These are phyloP conservation scores for Nylanderia fulva DNA, from an alignment of 1,140 invertebrate genomes.

Conservation along the genomic window DNA sequence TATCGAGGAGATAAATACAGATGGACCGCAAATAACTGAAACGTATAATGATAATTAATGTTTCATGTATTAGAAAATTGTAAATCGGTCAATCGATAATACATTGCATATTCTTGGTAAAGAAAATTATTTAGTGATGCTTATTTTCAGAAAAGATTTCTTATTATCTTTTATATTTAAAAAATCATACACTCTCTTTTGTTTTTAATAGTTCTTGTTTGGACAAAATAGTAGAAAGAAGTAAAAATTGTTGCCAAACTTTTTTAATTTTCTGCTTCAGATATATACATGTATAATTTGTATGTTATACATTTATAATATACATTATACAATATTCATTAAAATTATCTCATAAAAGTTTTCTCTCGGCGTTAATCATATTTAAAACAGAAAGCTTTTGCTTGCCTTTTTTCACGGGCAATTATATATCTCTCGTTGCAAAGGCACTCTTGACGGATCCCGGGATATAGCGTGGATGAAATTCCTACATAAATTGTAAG, in stretches of 20 bases:
- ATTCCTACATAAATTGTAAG: slow-evolving; percentile 67
- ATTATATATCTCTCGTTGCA: slow-evolving; percentile 42
- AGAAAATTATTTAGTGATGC: neutral
- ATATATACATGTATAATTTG: no score
- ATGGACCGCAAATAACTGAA: neutral
- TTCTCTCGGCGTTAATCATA: slow-evolving; percentile 4
- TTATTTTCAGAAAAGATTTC: neutral
- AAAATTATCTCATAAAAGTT: neutral
- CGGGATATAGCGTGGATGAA: slow-evolving; percentile 50
- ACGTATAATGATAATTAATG: slow-evolving; percentile 2
- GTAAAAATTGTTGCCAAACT: neutral
- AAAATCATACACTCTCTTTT: neutral
- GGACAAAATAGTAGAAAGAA: no score
- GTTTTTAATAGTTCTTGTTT: no score
- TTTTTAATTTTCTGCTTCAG: neutral
- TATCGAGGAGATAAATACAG: slow-evolving; percentile 1
- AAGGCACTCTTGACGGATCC: slow-evolving; percentile 6
- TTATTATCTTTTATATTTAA: neutral
- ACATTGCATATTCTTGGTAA: neutral
- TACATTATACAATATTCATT: slow-evolving; percentile 6
- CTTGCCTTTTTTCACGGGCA: neutral
- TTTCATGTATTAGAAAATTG: neutral
- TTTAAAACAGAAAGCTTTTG: slow-evolving; percentile 10
- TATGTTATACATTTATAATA: neutral
- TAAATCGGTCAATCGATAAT: neutral